Evolutionary conservation across 2,797 vertebrate genomes (phyloP), one percentile per base, ranked within the genome.

Genomic region (Alcedo atthis): DNA sequence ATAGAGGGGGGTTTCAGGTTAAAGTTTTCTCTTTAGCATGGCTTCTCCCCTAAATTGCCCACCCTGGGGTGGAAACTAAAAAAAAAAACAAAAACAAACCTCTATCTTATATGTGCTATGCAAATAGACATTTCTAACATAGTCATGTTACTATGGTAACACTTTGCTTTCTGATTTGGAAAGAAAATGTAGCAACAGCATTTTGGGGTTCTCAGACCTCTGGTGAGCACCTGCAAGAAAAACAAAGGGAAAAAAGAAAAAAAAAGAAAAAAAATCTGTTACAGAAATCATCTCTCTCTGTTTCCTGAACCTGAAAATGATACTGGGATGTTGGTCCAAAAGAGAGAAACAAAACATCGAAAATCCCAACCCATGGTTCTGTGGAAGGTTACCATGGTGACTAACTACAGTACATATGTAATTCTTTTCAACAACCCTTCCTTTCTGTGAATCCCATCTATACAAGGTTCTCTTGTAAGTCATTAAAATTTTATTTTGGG

Each of bases 401-500:
- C 96, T 95, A 94, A 94, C 95, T 97, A 94, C 98, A 98, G 98
- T 98, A 98, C 98, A 98, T 99, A 99, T 98, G 98, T 97, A 98
- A 98, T 98, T 98, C 96, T 96, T 97, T 97, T 96, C 97, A 96
- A 97, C 98, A 98, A 97, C 98, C 98, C 97, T 96, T 97, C 96
- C 95, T 96, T 96, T 97, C 97, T 96, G 98, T 97, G 97, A 98
- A 98, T 98, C 98, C 98, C 97, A 97, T 98, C 98, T 96, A 97
- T 98, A 97, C 98, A 98, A 98, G 98, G 93, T 98, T 98, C 98
- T 98, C 98, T 99, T 98, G 96, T 97, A 99, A 98, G 98, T 98
- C 98, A 98, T 98, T 98, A 98, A 97, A 98, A 98, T 97, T 97
- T 96, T 96, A 92, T 96, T 97, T 93, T 75, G 94, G 90, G 93